phyloP scores from a whole-genome alignment of 2,113 vertebrate species.

The Planiliza haematocheilus region DNA sequence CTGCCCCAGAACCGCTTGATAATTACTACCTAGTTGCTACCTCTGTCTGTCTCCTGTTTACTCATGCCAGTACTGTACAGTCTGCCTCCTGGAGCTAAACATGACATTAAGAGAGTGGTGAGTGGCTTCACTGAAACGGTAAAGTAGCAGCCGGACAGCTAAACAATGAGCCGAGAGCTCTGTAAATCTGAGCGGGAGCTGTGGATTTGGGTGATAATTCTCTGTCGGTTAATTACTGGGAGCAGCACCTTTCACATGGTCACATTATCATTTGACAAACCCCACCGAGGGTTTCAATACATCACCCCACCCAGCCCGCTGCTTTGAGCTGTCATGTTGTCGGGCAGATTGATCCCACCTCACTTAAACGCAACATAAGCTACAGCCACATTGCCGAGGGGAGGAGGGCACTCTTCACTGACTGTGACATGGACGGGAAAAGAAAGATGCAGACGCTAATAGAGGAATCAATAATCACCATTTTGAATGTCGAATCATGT shows the following conservation, averaged over 20 bases:
- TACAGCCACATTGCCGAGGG: constrained; percentile 34
- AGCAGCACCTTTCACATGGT: constrained; percentile 14
- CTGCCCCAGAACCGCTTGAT: background rate
- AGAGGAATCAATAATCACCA: constrained; percentile 56
- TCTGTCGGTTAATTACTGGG: constrained; percentile 3
- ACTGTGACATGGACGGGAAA: constrained; percentile 40
- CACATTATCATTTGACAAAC: constrained; percentile 37
- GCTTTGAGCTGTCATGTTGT: constrained; percentile 37
- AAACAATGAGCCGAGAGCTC: constrained; percentile 1
- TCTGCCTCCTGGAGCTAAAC: background rate
- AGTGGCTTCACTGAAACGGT: background rate
- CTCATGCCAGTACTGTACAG: background rate
- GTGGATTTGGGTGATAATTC: background rate
- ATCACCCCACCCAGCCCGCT: constrained; percentile 10
- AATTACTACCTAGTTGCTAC: background rate
- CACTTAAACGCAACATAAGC: constrained; percentile 52
- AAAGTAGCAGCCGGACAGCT: background rate
- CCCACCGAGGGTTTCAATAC: constrained; percentile 18
- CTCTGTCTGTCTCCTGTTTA: background rate
- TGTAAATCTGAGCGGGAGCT: background rate
- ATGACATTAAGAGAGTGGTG: background rate
- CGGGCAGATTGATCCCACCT: constrained; percentile 52
- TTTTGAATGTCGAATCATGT: constrained; percentile 48
- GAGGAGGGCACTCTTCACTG: constrained; percentile 27
- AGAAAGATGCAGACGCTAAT: constrained; percentile 46